phyloP scores from a whole-genome alignment of 2,113 vertebrate species.

The Jaculus jaculus region DNA sequence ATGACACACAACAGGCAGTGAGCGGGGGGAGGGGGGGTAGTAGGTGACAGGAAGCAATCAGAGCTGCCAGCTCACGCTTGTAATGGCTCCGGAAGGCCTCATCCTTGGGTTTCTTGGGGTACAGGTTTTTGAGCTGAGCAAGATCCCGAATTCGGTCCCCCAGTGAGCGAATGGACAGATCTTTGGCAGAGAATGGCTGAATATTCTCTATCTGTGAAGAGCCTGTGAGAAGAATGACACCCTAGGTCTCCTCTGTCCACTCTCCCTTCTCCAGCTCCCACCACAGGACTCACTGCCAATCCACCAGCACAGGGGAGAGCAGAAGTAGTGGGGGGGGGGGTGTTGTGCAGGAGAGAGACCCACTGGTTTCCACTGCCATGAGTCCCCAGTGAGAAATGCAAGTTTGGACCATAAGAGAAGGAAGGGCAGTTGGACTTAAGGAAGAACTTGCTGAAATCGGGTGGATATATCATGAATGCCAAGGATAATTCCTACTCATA shows the following conservation, averaged over 20 bases:
- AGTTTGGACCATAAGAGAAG: not conserved
- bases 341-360: not conserved
- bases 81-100: conserved; percentile 92
- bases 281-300: not conserved
- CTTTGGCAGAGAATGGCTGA: conserved; percentile 95
- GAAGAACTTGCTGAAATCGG: conserved; percentile 41
- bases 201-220: conserved; percentile 94
- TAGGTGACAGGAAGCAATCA: not conserved
- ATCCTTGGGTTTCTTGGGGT: conserved; percentile 89
- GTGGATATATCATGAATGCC: not conserved
- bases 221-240: conserved; percentile 77
- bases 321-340: not conserved
- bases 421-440: not conserved
- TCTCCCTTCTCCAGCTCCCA: not conserved
- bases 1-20: not conserved
- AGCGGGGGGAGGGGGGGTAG: too few relatives aligned
- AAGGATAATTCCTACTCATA: conserved; percentile 20
- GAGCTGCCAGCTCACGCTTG: conserved; percentile 86
- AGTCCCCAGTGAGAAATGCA: conserved; percentile 11
- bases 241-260: not conserved
- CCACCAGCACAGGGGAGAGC: not conserved
- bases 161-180: conserved; percentile 93
- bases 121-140: conserved; percentile 88
- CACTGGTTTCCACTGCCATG: not conserved
- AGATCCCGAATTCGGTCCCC: conserved; percentile 95